Evolutionary conservation across 2,888 invertebrate species (phyloP), one percentile per base, ranked within the genome.

Genomic region (Polia nebulosa): DNA sequence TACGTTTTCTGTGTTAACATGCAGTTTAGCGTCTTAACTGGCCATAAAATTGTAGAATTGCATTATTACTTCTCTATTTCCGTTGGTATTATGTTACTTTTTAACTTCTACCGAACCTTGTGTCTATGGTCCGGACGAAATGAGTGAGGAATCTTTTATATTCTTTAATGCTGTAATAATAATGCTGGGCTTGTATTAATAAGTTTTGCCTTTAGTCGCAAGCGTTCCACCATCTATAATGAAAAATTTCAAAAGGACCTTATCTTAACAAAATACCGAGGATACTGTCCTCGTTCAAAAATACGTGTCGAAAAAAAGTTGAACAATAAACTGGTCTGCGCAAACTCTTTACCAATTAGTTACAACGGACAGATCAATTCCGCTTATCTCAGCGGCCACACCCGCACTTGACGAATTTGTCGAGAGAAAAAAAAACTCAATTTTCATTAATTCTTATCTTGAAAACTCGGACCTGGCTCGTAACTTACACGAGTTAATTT

Each of bases 391-490:
- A 56, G 59, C 72, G 58, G 80, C 85, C 81, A 80, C 85, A 82
- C 87, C 89, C 84, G 85, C 81, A 81, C 82, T 90, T 88, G 89
- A 89, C 89, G 93, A 93, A 94, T 93, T 91, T 93, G 92, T 92
- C 89, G 78, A 79, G 51, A 91, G 92, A 92, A 93, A 67, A 66
- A 93, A 91, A 88, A 87, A 84, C 80, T 89, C 89, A 91, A 93
- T 92, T 94, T 94, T 92, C 94, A 93, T 94, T 94, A 92, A 89
- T 87, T 88, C 90, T 93, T 94, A 94, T 94, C 94, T 87, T 82
- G 78, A 83, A 86, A 85, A 90, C 76, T 90, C 87, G 86, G 85
- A 47, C 63, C 61, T 61, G 68, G 84, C 87, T 91, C 93, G 90
- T 95, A 94, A 94, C 91, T 94, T 93, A 93, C 88, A 84, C 87